Base-by-base conservation (phyloP, 2,888 invertebrate genomes). In the Xestobium rufovillosum region DNA sequence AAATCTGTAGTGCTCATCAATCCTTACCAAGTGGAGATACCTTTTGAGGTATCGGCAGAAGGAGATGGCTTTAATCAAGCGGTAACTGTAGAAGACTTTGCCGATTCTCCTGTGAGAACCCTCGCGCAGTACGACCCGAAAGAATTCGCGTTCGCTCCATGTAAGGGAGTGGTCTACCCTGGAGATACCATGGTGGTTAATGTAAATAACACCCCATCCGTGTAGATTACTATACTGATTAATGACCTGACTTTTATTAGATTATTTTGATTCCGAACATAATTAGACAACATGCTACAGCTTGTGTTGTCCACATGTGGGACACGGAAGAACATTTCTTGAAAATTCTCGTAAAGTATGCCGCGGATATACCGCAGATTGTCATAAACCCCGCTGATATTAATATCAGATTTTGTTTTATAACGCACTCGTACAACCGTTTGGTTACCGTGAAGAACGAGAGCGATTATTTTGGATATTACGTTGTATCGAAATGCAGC, bases 41-140 rank as follows among this genome's bases (percentile, higher is more conserved):
- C 63, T 33, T 78, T 67, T 33, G 60, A 59, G 14, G 51, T 74
- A 9, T 66, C 59, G 36, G 66, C 76, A 43, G 60, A 66, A 1
- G 66, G 68, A 1, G 76, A 78, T 46, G 78, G 77, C 0, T 63
- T 64, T n/a, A 68, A 72, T 48, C 53, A 68, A n/a, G 64, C 70
- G 26, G 60, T 75, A 6, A 69, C 67, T 3, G 54, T 71, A 32
- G 57, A 53, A 8, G 68, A 73, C 34, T 76, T 70, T 39, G 65
- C 68, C 1, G 44, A 60, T 13, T 58, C 62, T 3, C 52, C 43
- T 6, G 63, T 61, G 0, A 72, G 71, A 39, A 67, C 69, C 1
- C 47, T 53, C 23, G 49, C 72, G 13, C 67, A 72, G 0, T 53
- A 58, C 13, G 65, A 66, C 59, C 75, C 76, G 0, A 67, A 68